These are phyloP conservation scores for Hemithea aestivaria DNA, from an alignment of 2,888 invertebrate species.

Conservation along the genomic window DNA sequence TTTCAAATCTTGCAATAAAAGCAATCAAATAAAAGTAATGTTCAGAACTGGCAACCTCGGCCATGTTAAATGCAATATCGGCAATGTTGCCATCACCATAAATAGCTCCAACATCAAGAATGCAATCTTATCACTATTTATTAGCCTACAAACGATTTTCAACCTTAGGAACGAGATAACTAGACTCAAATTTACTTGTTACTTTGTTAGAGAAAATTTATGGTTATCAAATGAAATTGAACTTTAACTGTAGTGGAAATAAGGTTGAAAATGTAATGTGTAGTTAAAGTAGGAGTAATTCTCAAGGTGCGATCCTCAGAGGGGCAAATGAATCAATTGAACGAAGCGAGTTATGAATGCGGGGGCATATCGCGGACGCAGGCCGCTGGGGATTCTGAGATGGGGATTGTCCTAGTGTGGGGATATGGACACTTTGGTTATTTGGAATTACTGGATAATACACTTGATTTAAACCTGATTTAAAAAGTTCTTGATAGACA, in stretches of 20 bases:
- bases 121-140: slow-evolving; percentile 28
- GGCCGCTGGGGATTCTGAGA: too few relatives aligned
- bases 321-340: slow-evolving; percentile 53
- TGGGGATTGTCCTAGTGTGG: too few relatives aligned
- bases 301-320: slow-evolving; percentile 29
- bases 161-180: too few relatives aligned
- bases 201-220: too few relatives aligned
- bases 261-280: slow-evolving; percentile 17
- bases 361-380: too few relatives aligned
- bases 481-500: too few relatives aligned
- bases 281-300: slow-evolving; percentile 20
- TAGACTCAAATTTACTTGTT: too few relatives aligned
- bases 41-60: not conserved
- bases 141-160: not conserved
- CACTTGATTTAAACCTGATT: too few relatives aligned
- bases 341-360: slow-evolving; percentile 27
- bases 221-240: slow-evolving; percentile 12
- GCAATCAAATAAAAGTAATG: slow-evolving; percentile 6
- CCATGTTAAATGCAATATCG: slow-evolving; percentile 30
- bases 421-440: too few relatives aligned
- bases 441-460: too few relatives aligned
- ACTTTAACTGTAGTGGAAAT: slow-evolving; percentile 3
- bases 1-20: not conserved
- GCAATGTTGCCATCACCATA: slow-evolving; percentile 33
- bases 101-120: slow-evolving; percentile 35